phyloP scores from a whole-genome alignment of 2,797 vertebrate genomes.

The Octomys mimax region DNA sequence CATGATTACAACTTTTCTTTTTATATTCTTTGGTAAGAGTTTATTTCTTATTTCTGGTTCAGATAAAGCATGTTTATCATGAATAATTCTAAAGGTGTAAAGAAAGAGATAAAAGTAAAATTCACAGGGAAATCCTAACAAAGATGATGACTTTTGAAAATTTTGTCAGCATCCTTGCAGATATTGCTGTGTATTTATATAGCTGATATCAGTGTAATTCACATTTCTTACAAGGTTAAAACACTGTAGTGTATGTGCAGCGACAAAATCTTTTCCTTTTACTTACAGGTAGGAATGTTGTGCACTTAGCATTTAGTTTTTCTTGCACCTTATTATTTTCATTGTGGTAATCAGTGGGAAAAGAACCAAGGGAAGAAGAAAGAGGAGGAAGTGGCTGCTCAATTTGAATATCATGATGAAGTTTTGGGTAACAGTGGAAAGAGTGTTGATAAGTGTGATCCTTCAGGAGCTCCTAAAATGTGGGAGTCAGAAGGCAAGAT shows the following conservation, averaged over 20 bases:
- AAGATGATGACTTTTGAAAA: neutral
- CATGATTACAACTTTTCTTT: neutral
- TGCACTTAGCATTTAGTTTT: neutral
- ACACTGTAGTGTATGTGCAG: neutral
- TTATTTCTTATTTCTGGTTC: constrained; percentile 47
- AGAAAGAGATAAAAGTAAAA: constrained; percentile 34
- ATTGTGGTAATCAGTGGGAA: neutral
- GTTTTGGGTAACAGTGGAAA: neutral
- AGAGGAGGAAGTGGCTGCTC: neutral
- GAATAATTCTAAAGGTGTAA: constrained; percentile 55
- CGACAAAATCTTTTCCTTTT: neutral
- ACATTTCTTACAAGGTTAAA: neutral
- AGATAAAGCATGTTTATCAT: constrained; percentile 15
- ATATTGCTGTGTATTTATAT: neutral
- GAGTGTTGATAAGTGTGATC: neutral
- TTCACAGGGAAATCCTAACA: constrained; percentile 9
- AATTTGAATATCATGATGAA: neutral
- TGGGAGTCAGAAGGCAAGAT: neutral
- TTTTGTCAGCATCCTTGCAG: neutral
- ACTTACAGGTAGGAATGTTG: neutral
- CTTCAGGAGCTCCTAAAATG: neutral
- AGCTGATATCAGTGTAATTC: neutral
- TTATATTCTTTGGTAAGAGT: neutral
- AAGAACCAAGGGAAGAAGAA: neutral
- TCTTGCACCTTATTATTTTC: neutral